Percentiles rank a stretch among this genome's conserved stretches.
phyloP scores from a whole-genome alignment of 30 jellyfish, hydroid and myxozoan species.

The Phacellophora camtschatica region DNA sequence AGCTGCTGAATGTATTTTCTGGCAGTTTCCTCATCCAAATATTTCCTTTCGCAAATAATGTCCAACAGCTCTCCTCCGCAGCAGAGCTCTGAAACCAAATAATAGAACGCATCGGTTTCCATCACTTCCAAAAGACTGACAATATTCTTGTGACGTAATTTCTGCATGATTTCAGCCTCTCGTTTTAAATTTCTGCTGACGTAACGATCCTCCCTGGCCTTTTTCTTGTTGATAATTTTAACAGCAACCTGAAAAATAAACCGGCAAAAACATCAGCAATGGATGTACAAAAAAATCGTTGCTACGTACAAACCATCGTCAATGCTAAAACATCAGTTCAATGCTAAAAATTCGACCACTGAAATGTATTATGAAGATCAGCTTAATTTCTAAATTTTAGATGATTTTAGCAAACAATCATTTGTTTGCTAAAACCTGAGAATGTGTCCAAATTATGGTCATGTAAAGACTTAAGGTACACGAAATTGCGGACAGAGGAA shows the following conservation, averaged over 20 bases:
- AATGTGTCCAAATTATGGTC: no score
- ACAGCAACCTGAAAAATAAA: constrained; percentile 80
- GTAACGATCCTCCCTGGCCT: constrained; percentile 88
- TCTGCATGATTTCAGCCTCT: constrained; percentile 83
- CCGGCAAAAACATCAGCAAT: no score
- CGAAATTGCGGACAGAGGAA: no score
- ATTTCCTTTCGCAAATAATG: constrained; percentile 61
- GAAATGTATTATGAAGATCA: no score
- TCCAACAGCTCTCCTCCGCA: constrained; percentile 91
- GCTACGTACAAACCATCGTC: no score
- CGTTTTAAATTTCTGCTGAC: constrained; percentile 84
- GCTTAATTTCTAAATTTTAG: no score
- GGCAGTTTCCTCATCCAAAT: constrained; percentile 71
- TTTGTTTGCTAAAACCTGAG: no score
- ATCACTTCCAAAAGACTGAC: constrained; percentile 81
- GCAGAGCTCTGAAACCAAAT: constrained; percentile 82
- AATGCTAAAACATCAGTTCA: no score
- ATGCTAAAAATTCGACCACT: no score
- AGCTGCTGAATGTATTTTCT: constrained; percentile 75
- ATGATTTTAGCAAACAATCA: no score
- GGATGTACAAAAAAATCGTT: no score
- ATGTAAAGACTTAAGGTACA: no score
- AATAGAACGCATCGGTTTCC: constrained; percentile 87
- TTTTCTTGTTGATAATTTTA: constrained; percentile 76
- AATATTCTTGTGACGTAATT: constrained; percentile 71